Conservation (phyloP, 1,140 invertebrate genomes). For the Megathymus violae region DNA sequence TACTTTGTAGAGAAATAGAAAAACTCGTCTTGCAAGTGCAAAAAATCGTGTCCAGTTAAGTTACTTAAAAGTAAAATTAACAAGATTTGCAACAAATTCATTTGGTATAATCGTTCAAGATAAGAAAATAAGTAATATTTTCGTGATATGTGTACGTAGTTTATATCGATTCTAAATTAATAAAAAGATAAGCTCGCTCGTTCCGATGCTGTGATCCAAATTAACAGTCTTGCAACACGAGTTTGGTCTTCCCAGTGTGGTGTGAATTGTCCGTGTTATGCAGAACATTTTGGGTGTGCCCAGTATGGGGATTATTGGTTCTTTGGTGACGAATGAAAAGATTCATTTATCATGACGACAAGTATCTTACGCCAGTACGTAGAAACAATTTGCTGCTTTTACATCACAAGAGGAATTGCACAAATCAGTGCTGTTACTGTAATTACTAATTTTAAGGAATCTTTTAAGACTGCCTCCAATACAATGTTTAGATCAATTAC, state of each 20-base stretch:
- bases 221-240: neutral
- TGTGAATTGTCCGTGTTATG: neutral
- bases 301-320: neutral
- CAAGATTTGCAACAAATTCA: too few relatives aligned
- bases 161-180: too few relatives aligned
- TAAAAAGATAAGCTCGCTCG: too few relatives aligned
- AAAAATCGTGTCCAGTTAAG: too few relatives aligned
- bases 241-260: neutral
- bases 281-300: neutral
- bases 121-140: too few relatives aligned
- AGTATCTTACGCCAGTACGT: neutral
- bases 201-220: too few relatives aligned
- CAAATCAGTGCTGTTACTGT: neutral
- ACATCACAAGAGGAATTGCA: neutral
- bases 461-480: conserved; percentile 23
- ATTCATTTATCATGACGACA: neutral
- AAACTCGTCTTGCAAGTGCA: neutral
- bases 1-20: neutral
- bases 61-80: too few relatives aligned
- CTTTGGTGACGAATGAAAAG: neutral
- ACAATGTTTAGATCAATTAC: neutral
- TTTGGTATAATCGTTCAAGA: too few relatives aligned
- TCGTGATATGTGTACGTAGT: too few relatives aligned
- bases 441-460: conserved; percentile 15
- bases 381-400: neutral